Base-by-base conservation (phyloP, 2,888 invertebrate genomes). In the Coleophora deauratella region DNA sequence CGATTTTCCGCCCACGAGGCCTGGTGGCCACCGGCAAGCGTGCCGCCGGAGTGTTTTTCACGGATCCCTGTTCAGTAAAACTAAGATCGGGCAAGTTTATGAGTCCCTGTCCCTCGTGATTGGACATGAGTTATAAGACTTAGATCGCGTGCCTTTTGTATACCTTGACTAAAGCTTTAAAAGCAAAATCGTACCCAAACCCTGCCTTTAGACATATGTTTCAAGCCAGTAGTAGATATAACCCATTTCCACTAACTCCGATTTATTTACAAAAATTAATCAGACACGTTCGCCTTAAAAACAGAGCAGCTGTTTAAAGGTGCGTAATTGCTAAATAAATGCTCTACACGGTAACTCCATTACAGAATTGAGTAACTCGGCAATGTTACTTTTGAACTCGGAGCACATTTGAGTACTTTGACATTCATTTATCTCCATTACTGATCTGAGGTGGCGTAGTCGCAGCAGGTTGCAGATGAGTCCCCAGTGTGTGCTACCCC, bases 371-470 rank as follows among this genome's bases (percentile, higher is more conserved):
- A 59, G 65, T 67, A 72, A 67, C 68, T 65, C 64, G 62, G 66
- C 72, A 69, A 75, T 78, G 78, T 77, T 72, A 73, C 72, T 74
- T 76, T 72, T 64, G 61, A 62, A 54, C 54, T 57, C 59, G 53
- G 49, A 49, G 51, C 57, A 55, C 67, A 70, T 78, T 76, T 72
- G 68, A 75, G 71, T 70, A 65, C 72, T 79, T 78, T 80, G 81
- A 76, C 81, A 75, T 75, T 72, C 75, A 82, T 85, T 81, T 80
- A 79, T 84, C 81, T 81, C 76, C 70, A 81, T 85, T 81, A 75
- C 57, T 72, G 72, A 76, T 75, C 72, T 73, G 57, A 61, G 60
- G 66, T 61, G 55, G 21, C 21, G 3, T 41, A 52, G 44, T 27
- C 44, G n/a, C 41, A 51, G 45, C 28, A 43, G 45, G 47, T 46